Conservation (phyloP, 2,888 invertebrate species). For the Meteorus cinctellus region DNA sequence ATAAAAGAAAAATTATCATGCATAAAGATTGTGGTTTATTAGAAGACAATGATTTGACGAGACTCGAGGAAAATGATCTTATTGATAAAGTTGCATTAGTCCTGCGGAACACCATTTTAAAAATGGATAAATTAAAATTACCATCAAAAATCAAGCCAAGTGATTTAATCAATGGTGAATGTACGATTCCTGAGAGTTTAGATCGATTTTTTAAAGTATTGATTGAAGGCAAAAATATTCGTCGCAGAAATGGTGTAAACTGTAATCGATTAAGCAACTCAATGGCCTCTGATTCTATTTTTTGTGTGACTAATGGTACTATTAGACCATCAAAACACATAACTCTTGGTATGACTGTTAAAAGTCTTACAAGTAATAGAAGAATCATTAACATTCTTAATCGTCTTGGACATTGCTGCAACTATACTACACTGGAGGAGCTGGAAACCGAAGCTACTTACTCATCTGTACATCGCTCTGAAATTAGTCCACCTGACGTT, state of each 20-base stretch:
- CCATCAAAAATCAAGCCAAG: constrained; percentile 16
- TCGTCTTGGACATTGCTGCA: constrained; percentile 57
- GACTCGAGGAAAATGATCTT: constrained; percentile 29
- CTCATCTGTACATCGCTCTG: constrained; percentile 28
- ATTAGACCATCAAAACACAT: constrained; percentile 60
- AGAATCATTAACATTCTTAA: constrained; percentile 57
- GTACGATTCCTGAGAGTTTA: constrained; percentile 39
- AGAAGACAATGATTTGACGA: constrained; percentile 40
- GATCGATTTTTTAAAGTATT: constrained; percentile 38
- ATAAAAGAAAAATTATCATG: constrained; percentile 46
- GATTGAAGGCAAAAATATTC: constrained; percentile 28
- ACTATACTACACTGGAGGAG: constrained; percentile 56
- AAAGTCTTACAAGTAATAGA: constrained; percentile 56
- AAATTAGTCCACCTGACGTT: background rate
- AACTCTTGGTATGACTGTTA: constrained; percentile 56
- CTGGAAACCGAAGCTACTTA: constrained; percentile 59
- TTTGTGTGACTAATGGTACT: constrained; percentile 49
- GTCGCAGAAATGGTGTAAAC: constrained; percentile 24
- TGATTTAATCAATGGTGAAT: constrained; percentile 45
- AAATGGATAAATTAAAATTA: constrained; percentile 28
- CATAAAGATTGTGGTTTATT: constrained; percentile 43
- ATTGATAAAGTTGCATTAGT: constrained; percentile 29
- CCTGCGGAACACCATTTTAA: constrained; percentile 34
- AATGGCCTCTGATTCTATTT: constrained; percentile 52
- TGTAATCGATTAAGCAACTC: constrained; percentile 33